Conservation (phyloP, 2,888 invertebrate genomes). For the Clunio marinus region DNA sequence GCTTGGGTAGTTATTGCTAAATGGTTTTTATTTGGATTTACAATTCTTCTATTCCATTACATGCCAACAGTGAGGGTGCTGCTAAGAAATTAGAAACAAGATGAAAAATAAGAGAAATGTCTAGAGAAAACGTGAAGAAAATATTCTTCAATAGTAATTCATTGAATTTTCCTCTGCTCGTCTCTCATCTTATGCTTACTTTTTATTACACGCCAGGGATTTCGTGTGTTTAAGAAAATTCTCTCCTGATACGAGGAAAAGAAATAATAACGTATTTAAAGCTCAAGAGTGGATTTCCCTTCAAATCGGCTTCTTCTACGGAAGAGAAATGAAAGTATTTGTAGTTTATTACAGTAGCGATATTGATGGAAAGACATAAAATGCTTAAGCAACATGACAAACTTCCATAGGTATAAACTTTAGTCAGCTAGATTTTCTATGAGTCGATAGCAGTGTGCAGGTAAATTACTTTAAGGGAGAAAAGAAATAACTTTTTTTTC, state of each 20-base stretch:
- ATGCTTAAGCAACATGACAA: neutral
- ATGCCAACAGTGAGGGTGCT: constrained; percentile 31
- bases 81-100: constrained; percentile 20
- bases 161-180: constrained; percentile 9
- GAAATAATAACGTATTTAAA: neutral
- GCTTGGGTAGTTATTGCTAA: constrained; percentile 22
- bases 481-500: constrained; percentile 9
- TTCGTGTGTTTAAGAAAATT: constrained; percentile 26
- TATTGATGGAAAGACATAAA: constrained; percentile 21
- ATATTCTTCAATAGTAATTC: constrained; percentile 19
- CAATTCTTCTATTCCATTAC: constrained; percentile 5
- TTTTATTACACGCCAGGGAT: constrained; percentile 38
- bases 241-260: neutral
- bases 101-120: neutral
- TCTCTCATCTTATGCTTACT: constrained; percentile 3
- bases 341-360: constrained; percentile 5
- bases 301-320: neutral
- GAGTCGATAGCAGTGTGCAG: neutral
- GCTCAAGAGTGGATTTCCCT: neutral
- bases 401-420: neutral
- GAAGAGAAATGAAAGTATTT: constrained; percentile 7
- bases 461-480: neutral
- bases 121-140: constrained; percentile 18
- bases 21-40: constrained; percentile 1
- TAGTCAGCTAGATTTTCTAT: constrained; percentile 14